Conservation (phyloP, 1,140 invertebrate species). For the Wiebesia pumilae region DNA sequence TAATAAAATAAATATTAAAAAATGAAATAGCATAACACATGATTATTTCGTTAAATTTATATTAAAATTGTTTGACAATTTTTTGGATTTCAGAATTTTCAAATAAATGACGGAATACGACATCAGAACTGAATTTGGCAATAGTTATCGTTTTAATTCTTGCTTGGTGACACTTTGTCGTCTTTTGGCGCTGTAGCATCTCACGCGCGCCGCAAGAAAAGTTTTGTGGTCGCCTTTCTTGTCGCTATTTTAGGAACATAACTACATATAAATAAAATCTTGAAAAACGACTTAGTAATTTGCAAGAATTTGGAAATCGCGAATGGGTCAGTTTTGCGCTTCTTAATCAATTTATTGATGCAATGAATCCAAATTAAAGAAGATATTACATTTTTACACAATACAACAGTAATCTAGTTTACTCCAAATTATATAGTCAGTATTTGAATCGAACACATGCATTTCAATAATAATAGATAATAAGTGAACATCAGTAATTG, state of each 20-base stretch:
- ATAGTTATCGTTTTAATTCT: background rate
- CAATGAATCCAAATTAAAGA: no score
- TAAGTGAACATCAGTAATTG: no score
- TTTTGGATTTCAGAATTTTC: background rate
- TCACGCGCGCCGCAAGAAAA: constrained; percentile 55
- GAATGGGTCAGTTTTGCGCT: background rate
- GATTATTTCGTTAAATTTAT: background rate
- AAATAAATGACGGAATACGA: background rate
- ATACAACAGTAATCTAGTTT: no score
- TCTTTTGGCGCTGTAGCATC: background rate
- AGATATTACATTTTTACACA: no score
- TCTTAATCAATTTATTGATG: no score
- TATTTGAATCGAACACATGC: no score
- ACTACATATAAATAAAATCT: background rate
- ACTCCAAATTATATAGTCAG: no score
- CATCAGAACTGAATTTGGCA: background rate
- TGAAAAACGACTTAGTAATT: background rate
- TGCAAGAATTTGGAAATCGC: background rate
- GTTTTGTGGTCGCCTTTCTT: constrained; percentile 60
- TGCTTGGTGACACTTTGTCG: background rate
- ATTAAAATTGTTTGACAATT: background rate
- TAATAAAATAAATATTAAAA: no score
- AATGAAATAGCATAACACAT: background rate
- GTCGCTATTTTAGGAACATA: constrained; percentile 48
- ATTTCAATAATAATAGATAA: no score